Evolutionary conservation across 1,140 invertebrate genomes (phyloP), one percentile per base, ranked within the genome.

Genomic region (Augochlora pura): DNA sequence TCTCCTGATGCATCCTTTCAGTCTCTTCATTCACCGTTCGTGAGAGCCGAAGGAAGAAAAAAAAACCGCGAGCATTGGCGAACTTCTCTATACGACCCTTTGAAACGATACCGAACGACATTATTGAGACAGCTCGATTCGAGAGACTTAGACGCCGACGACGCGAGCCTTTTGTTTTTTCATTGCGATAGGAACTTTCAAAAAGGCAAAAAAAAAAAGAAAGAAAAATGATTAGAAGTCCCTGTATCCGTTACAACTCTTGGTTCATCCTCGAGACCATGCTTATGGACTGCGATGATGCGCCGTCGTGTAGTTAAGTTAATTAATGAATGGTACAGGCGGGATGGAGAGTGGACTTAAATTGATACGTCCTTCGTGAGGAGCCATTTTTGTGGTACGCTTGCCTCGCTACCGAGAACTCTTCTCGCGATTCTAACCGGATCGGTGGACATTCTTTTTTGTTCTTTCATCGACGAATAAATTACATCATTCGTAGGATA

Each of bases 281-380:
- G 87, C 86, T 88, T 89, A 90, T 89, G 85, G 84, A 86, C 81
- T 77, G 86, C 83, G 84, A 90, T 89, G 89, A 90, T 91, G 88
- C 87, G 87, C 85, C 85, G 90, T 91, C 87, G 89, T 90, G 87
- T 91, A 92, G 92, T 92, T 93, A 91, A 92, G 90, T 92, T 92
- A 92, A 93, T 92, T 93, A 93, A 92, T 91, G 91, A 91, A 92
- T 91, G 90, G 91, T 92, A 91, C 89, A 91, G 90, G 90, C 91
- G 87, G 88, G 86, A 89, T 86, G 89, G 87, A 92, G 91, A 91
- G 92, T 90, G 87, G 85, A 87, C 77, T 90, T 92, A 91, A 92
- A 93, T 92, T 93, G 91, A 92, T 92, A 92, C 89, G 91, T 93
- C 92, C 92, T 93, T 93, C 90, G 88, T 68, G 76, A 84, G 81